Evolutionary conservation across 2,113 vertebrate species (phyloP), one percentile per base, ranked within the genome.

Genomic region (Syrrhaptes paradoxus): DNA sequence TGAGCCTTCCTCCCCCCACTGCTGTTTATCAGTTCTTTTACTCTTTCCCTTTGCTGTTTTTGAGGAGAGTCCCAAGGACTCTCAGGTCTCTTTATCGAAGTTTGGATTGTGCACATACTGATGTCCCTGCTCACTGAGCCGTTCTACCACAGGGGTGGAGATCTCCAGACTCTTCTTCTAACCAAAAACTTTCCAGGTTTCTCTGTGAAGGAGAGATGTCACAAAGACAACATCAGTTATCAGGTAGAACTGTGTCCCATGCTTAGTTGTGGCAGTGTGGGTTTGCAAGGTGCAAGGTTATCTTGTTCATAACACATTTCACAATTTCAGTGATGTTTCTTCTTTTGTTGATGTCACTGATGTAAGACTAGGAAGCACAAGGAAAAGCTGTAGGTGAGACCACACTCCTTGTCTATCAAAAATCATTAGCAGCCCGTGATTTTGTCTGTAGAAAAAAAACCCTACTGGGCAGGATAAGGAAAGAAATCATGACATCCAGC

Each of bases 301-400:
- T 54, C 22, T 32, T 63, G 28, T 76, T 26, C 0, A 0, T 24
- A 41, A 45, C 13, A 28, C 1, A 2, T 62, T 7, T 22, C 4
- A 13, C 19, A 11, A 15, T 46, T 71, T 58, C 29, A 22, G 21
- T 66, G 61, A 16, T 7, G 17, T 43, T 41, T 73, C 57, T 29
- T 68, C 65, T 74, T 55, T 43, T 8, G 4, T 6, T 72, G 7
- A 22, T 59, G 26, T 46, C 22, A 26, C 17, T 10, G 7, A 12
- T 58, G 31, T 8, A 49, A 49, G 24, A 19, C 74, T 8, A 71
- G 10, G 32, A 85, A 88, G 29, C 43, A 61, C 3, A 28, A 68
- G 15, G 24, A 46, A 38, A 57, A 61, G 25, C 13, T 41, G 4
- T 17, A 32, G 48, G 15, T 7, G 28, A 61, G 36, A 49, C 36